Evolutionary conservation across 1,140 invertebrate species (phyloP), one percentile per base, ranked within the genome.

Genomic region (Drosophila arizonae): DNA sequence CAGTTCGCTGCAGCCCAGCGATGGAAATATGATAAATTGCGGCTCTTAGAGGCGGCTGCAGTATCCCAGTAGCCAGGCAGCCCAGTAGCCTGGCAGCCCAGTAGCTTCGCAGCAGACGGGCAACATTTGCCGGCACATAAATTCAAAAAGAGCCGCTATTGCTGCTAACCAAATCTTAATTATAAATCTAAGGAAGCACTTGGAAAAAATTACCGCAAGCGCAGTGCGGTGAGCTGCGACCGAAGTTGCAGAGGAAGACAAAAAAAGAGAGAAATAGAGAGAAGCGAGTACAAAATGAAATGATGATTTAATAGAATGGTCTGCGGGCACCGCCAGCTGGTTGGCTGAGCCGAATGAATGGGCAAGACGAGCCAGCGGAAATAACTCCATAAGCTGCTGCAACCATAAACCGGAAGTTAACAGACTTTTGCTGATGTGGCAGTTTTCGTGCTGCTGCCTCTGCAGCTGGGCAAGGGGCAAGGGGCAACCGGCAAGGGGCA

Each of bases 151-250:
- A 66, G 68, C 76, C 72, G 76, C 78, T 79, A 81, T 89, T 77
- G 80, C 81, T 85, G 78, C 86, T 81, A 81, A 85, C 86, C 86
- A 85, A 89, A 89, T 89, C 86, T 89, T 89, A 89, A 89, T 89
- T 89, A 89, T 89, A 89, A 89, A 89, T 89, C 86, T 90, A 90
- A 90, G 86, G 86, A 90, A 89, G 86, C 85, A 88, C 84, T 88
- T 88, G 80, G 68, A 84, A 76, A 76, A 72, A 80, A 79, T 87
- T 79, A 82, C 79, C 75, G 69, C 75, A 79, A 81, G 82, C 76
- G 78, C 79, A 87, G 67, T 81, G 82, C 60, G 56, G 69, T 50
- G 72, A 52, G 21, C 68, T 56, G 36, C 36, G 30, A 41, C 45
- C 52, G 21, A 50, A 57, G 62, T 50, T 46, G 15, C 24, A 15